Evolutionary conservation across 2,888 invertebrate genomes (phyloP), one percentile per base, ranked within the genome.

Genomic region (Choreutis nemorana): DNA sequence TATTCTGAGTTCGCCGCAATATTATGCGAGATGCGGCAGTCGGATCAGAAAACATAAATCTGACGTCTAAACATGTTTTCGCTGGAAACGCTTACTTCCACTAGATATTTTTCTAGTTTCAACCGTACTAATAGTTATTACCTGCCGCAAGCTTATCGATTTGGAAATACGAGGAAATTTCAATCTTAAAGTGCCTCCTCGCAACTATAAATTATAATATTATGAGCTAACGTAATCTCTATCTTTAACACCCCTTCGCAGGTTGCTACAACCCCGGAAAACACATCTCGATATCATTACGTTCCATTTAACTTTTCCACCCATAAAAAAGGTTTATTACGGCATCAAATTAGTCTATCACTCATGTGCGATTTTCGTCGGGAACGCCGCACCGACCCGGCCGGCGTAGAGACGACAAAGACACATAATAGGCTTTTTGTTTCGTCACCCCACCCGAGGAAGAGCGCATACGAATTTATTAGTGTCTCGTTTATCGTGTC

Each of bases 21-120:
- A 72, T 73, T 71, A 73, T 66, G 63, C 67, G 61, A 67, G 57
- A 59, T 57, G 56, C 54, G 59, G 60, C 62, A 64, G 70, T 71
- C 66, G 66, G 67, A 72, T 71, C 68, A 67, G 65, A 63, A 67
- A 62, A 67, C 66, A 70, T 68, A 72, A 73, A 72, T 73, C 65
- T 65, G 56, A 61, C 53, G 57, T 63, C 63, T 70, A 61, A 72
- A 66, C 64, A 68, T 70, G 65, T 72, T 71, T 66, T 55, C 56
- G 54, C 47, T 57, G 50, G 55, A 63, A 51, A 49, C 47, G 39
- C 38, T 46, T 41, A 18, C n/a, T 45, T 43, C 39, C 40, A 55
- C 46, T 45, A 39, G 48, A 51, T 15, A 14, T 59, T 44, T 44
- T 44, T 44, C 36, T 38, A 34, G 28, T 5, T 21, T 21, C 22